Evolutionary conservation across 2,113 vertebrate species (phyloP), one percentile per base, ranked within the genome.

Genomic region (Zosterops pallidus): DNA sequence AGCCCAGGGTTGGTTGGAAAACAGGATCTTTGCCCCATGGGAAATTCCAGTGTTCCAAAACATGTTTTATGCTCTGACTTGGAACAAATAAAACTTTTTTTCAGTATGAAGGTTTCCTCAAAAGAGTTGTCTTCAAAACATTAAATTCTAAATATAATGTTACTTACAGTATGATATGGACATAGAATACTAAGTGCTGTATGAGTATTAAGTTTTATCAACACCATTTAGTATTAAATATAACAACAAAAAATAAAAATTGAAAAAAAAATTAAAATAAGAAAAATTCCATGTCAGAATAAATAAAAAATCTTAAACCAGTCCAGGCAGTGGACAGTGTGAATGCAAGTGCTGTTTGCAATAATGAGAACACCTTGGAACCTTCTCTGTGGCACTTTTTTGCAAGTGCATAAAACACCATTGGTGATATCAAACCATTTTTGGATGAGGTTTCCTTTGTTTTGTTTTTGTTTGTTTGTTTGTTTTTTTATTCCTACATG

Each of bases 1-100:
- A 83, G 94, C 31, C 89, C 39, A 88, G 71, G 74, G 22, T 0
- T 64, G 26, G 20, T 22, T 80, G 85, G 79, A 88, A 95, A 96
- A 92, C 47, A 92, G 47, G 47, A 95, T 74, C 71, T 86, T 78
- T 83, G 33, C 44, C 76, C 52, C 14, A 0, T 77, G 90, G 79
- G 75, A 94, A 92, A 93, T 86, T 86, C 62, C 55, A 80, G 19
- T 24, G 18, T 39, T 93, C 95, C 74, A 86, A 89, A 91, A 68
- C 29, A 39, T 44, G 24, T 16, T 84, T 81, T 89, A 18, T 75
- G 62, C 37, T 95, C 52, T 0, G 0, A 86, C 23, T 93, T 74
- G 68, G 88, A 94, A 71, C 52, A 93, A 92, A 64, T 35, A 80
- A 71, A 93, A 70, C 29, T 46, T 90, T 37, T 59, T 72, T 69